phyloP scores from a whole-genome alignment of 2,797 vertebrate genomes.

The Alauda arvensis region DNA sequence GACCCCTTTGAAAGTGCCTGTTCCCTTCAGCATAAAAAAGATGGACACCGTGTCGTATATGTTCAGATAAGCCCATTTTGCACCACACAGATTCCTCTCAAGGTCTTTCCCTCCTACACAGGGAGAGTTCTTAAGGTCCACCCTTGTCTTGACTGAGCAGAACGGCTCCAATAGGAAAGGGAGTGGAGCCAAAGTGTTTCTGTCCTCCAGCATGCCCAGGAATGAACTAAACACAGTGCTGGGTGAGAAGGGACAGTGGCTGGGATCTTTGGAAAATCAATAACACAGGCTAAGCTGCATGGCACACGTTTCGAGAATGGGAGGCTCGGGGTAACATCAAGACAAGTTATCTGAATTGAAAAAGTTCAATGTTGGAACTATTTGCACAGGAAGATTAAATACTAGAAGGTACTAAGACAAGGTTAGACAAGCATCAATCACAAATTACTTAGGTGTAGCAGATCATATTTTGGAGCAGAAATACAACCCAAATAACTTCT shows the following conservation, averaged over 20 bases:
- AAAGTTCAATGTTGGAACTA: neutral
- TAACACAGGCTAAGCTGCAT: neutral
- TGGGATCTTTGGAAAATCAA: neutral
- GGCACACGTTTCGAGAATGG: neutral
- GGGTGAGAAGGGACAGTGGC: neutral
- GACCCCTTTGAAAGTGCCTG: neutral
- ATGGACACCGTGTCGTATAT: fast-evolving
- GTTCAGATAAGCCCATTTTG: neutral
- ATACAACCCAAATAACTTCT: neutral
- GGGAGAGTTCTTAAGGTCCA: neutral
- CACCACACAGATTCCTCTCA: neutral
- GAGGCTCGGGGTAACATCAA: neutral
- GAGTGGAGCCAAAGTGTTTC: neutral
- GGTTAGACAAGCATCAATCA: neutral
- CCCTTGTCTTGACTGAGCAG: neutral
- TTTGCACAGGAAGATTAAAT: neutral
- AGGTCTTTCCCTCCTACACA: neutral
- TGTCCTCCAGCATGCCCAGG: neutral
- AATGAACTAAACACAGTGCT: neutral
- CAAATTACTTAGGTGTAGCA: neutral
- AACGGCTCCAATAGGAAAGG: neutral
- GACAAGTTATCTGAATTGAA: neutral
- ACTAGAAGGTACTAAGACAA: neutral
- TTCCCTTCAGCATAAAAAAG: neutral
- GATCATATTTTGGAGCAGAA: neutral